phyloP scores from a whole-genome alignment of 1,140 invertebrate genomes.

The Penaeus vannamei region DNA sequence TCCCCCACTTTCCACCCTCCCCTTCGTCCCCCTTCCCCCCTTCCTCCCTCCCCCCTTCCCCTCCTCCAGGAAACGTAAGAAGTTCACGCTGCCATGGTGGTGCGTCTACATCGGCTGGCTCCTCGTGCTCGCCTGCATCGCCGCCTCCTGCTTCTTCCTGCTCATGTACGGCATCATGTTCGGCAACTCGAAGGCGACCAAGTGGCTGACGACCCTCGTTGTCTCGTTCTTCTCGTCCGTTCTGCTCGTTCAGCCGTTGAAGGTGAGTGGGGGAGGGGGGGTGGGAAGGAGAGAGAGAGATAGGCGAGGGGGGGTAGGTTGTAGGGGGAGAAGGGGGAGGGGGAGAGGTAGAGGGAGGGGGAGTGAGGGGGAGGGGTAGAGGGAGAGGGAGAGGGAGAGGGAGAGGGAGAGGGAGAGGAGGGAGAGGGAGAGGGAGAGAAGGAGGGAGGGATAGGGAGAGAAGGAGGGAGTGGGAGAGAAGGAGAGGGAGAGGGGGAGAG shows the following conservation, averaged over 20 bases:
- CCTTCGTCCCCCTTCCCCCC: background rate
- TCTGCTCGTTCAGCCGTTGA: conserved; percentile 66
- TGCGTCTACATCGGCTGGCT: conserved; percentile 72
- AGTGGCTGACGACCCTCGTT: conserved; percentile 76
- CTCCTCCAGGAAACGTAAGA: conserved; percentile 54
- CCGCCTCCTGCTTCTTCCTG: conserved; percentile 73
- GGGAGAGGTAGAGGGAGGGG: too few species aligned
- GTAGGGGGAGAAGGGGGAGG: background rate
- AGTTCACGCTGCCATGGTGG: conserved; percentile 66
- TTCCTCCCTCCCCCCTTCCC: background rate
- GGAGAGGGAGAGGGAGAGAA: too few species aligned
- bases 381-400: too few species aligned
- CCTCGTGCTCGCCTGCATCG: conserved; percentile 71
- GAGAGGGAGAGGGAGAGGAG: too few species aligned
- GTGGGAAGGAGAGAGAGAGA: background rate
- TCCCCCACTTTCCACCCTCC: background rate
- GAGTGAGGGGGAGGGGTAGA: too few species aligned
- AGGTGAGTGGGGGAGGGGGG: conserved; percentile 53
- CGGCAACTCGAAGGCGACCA: conserved; percentile 75
- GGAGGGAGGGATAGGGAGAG: too few species aligned
- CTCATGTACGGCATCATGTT: conserved; percentile 74
- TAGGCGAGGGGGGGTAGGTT: too few species aligned
- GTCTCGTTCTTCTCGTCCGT: conserved; percentile 75
- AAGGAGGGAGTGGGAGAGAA: too few species aligned
- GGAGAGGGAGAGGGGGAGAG: too few species aligned